These are phyloP conservation scores for Proteles cristata DNA, from an alignment of 2,113 vertebrate genomes.

Conservation along the genomic window DNA sequence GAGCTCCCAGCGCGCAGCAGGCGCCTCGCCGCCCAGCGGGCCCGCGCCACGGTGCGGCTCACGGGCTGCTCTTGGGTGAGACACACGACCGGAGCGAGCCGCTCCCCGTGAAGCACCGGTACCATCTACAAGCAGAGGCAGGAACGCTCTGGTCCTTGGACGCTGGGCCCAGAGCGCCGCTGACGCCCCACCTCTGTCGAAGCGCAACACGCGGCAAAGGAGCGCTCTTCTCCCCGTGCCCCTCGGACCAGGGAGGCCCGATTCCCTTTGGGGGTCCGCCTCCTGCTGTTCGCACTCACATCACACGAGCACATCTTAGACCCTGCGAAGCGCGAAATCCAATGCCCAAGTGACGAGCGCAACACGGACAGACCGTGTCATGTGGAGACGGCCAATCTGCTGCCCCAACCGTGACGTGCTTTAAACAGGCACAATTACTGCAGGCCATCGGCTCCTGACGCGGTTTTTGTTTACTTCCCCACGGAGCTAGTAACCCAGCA, in stretches of 20 bases:
- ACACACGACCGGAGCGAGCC: not conserved
- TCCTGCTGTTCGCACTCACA: not conserved
- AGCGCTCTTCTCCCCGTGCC: conserved; percentile 77
- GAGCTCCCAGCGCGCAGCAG: not conserved
- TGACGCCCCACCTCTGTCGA: conserved; percentile 72
- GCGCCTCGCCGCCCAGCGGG: not conserved
- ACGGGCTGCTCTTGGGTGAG: not conserved
- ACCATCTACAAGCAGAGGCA: conserved; percentile 71
- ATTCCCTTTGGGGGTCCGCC: not conserved
- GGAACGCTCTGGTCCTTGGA: conserved; percentile 55
- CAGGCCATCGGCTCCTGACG: not conserved
- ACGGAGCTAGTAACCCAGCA: not conserved
- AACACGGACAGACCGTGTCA: accelerated
- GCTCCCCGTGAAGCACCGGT: conserved; percentile 69
- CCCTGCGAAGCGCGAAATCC: not conserved
- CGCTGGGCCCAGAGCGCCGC: conserved; percentile 65
- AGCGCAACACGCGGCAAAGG: conserved; percentile 80
- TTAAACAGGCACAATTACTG: accelerated
- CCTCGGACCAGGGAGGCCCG: conserved; percentile 25
- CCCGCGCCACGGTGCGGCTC: not conserved
- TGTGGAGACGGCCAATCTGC: not conserved
- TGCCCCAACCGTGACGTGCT: not conserved
- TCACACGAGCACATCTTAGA: accelerated
- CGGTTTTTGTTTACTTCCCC: not conserved
- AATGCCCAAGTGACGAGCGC: accelerated